Percentiles rank a stretch among this genome's conserved stretches.
Conservation (phyloP, 1,140 invertebrate genomes). For the Potamilus streckersoni region DNA sequence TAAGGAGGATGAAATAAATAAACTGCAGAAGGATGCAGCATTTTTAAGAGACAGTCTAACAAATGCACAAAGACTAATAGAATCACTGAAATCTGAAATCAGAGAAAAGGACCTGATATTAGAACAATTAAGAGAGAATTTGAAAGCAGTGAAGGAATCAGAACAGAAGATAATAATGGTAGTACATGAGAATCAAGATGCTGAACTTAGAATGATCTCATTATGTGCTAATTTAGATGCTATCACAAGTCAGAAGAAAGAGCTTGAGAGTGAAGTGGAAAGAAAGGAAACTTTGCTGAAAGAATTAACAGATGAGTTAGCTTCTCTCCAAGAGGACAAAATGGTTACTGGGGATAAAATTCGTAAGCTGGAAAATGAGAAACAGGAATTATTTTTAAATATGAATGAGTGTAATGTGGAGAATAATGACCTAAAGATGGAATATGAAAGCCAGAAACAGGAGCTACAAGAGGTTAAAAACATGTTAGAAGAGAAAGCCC, state of each 20-base stretch:
- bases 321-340: background rate
- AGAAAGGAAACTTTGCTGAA: conserved; percentile 6
- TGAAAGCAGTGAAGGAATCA: conserved; percentile 18
- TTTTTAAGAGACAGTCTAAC: conserved; percentile 26
- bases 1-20: conserved; percentile 25
- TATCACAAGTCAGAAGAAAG: conserved; percentile 7
- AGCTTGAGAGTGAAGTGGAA: conserved; percentile 3
- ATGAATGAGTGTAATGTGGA: no score
- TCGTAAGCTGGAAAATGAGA: background rate
- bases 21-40: conserved; percentile 19
- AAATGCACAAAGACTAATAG: conserved; percentile 27
- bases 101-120: conserved; percentile 20
- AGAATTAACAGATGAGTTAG: conserved; percentile 2
- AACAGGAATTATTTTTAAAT: no score
- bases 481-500: no score
- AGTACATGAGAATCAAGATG: background rate
- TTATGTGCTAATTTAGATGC: conserved; percentile 5
- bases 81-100: conserved; percentile 26
- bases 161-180: conserved; percentile 13
- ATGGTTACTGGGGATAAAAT: background rate
- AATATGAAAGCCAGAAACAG: no score
- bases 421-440: no score
- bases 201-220: background rate
- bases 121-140: conserved; percentile 10
- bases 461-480: no score